These are phyloP conservation scores for Pangasius krempfi DNA, from an alignment of 2,797 vertebrate genomes.

Conservation along the genomic window DNA sequence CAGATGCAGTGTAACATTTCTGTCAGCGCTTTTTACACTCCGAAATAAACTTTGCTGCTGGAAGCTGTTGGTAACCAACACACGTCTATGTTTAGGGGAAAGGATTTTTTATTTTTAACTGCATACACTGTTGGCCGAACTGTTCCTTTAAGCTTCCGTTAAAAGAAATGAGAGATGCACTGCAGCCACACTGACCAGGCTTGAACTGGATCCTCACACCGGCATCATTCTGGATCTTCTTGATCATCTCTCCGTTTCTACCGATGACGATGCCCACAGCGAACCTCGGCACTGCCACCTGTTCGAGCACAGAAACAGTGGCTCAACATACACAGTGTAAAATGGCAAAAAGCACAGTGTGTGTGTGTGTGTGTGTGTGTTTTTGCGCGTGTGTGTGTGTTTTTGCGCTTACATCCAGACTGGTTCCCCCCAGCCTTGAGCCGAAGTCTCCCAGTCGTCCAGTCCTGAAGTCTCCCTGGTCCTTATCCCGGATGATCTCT, in stretches of 20 bases:
- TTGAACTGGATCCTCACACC: constrained; percentile 98
- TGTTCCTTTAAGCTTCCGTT: fast-evolving
- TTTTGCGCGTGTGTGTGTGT: too few species aligned
- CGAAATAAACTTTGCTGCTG: not conserved
- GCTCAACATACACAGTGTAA: not conserved
- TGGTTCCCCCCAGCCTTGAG: constrained; percentile 90
- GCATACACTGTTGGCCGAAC: not conserved
- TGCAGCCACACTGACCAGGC: constrained; percentile 80
- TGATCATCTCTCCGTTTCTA: constrained; percentile 98
- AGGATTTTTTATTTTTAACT: not conserved
- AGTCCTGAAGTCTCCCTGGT: constrained; percentile 91
- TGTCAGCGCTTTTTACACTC: not conserved
- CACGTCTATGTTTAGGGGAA: not conserved
- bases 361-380: not conserved
- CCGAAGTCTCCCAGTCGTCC: constrained; percentile 85
- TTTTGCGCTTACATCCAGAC: constrained; percentile 83
- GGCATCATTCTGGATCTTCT: constrained; percentile 97
- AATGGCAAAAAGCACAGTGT: not conserved
- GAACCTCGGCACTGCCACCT: constrained; percentile 96
- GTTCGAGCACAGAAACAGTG: not conserved
- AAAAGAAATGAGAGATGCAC: not conserved
- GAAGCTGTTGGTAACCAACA: not conserved
- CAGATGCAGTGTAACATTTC: not conserved
- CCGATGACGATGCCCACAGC: constrained; percentile 98
- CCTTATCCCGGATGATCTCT: constrained; percentile 97